These are phyloP conservation scores for Lepidocyrtoides sp. DNA, from an alignment of 2,888 invertebrate species.

Conservation along the genomic window DNA sequence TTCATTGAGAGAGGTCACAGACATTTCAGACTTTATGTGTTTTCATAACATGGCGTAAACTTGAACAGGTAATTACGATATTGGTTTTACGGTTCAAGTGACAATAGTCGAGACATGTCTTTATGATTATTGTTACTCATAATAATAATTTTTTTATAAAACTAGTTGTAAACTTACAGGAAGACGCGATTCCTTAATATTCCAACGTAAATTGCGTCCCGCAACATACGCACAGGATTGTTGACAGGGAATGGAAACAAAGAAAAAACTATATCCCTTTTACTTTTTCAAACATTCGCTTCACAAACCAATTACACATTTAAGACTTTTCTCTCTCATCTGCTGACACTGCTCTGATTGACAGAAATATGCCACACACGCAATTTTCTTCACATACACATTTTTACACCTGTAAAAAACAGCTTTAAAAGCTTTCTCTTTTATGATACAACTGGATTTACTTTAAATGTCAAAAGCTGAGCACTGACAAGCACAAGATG, in stretches of 20 bases:
- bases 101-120: conserved; percentile 19
- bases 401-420: no score
- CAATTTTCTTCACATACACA: background rate
- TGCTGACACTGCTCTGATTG: background rate
- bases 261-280: background rate
- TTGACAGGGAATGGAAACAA: conserved; percentile 29
- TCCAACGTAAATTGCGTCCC: conserved; percentile 50
- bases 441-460: background rate
- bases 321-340: background rate
- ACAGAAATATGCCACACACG: background rate
- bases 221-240: conserved; percentile 62
- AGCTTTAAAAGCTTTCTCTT: conserved; percentile 34
- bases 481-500: background rate
- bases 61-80: no score
- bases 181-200: conserved; percentile 65
- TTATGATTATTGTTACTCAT: background rate
- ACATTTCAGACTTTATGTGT: no score
- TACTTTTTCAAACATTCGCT: background rate
- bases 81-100: no score
- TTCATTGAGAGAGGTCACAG: no score
- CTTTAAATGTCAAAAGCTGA: background rate
- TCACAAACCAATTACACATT: background rate
- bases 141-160: background rate
- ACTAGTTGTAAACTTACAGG: conserved; percentile 63
- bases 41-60: conserved; percentile 32